Evolutionary conservation across 2,797 vertebrate species (phyloP), one percentile per base, ranked within the genome.

Genomic region (Hypotaenidia philippensis): DNA sequence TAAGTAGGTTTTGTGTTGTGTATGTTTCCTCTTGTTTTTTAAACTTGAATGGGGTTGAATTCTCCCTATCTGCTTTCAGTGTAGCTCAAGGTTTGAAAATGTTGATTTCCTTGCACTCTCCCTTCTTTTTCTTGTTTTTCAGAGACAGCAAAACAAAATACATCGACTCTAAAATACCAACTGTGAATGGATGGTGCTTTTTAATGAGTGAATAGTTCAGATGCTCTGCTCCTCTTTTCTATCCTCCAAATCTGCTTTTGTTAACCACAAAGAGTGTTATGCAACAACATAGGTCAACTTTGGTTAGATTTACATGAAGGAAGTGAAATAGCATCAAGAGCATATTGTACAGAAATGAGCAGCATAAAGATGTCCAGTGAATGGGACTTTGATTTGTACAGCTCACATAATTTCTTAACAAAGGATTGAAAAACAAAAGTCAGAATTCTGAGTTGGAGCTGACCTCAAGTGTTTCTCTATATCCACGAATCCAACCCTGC

Each of bases 101-200:
- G 13, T 80, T 77, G 15, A 66, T 77, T 87, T 93, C 64, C 22
- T 61, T 70, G 32, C 55, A 22, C 45, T 47, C 3, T 47, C 21
- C 36, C 36, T 36, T 45, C 21, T 22, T 87, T 40, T 8, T 10
- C 66, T 77, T 63, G 49, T 71, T 26, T n/a, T 49, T 34, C 50
- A 47, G 18, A 55, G 38, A 53, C 75, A 61, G 34, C 68, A 79
- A 49, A 60, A 22, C 20, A 66, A 77, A 84, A 64, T 6, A 7
- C 31, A 52, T 66, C 86, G 93, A 16, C 79, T 83, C 49, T 82
- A 75, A 93, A 96, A 89, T 63, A 47, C 53, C 66, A 82, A 29
- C 56, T 94, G 71, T 80, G 85, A 91, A 74, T 57, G 32, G 45
- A 57, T 38, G 61, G 41, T 77, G 71, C 40, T 83, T 94, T 91